Percentiles rank a stretch among this genome's conserved stretches.
Evolutionary conservation across 2,797 vertebrate species (phyloP).

Genomic region (Galago senegalensis): DNA sequence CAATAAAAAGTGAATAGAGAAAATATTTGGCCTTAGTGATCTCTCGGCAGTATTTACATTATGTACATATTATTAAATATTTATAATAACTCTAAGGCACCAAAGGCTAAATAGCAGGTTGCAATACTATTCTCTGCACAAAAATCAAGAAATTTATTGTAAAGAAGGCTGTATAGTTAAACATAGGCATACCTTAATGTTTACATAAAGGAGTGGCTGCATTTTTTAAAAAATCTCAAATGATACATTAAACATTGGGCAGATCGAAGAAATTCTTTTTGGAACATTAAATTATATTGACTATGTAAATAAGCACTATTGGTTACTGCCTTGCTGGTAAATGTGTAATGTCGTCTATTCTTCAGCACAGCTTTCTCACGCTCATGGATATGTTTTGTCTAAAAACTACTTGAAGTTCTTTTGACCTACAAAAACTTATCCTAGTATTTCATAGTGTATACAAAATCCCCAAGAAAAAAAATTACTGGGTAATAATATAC

Average conservation of each 20-base stretch:
- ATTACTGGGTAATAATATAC: conserved; percentile 84
- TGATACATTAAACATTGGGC: conserved; percentile 82
- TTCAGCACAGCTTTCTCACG: conserved; percentile 85
- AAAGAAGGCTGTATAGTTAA: conserved; percentile 84
- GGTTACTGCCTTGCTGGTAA: conserved; percentile 86
- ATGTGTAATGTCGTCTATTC: conserved; percentile 84
- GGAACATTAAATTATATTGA: conserved; percentile 86
- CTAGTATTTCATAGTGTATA: conserved; percentile 83
- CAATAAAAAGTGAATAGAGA: conserved; percentile 94
- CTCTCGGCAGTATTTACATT: conserved; percentile 94
- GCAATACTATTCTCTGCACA: conserved; percentile 90
- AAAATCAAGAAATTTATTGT: conserved; percentile 86
- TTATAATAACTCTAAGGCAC: conserved; percentile 94
- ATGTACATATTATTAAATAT: conserved; percentile 92
- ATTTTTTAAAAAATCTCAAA: conserved; percentile 82
- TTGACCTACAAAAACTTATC: conserved; percentile 85
- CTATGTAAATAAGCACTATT: conserved; percentile 82
- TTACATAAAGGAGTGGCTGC: conserved; percentile 86
- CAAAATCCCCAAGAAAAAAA: conserved; percentile 86
- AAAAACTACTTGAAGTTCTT: conserved; percentile 86
- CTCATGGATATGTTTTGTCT: conserved; percentile 83
- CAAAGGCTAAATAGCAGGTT: conserved; percentile 93
- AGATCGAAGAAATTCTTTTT: conserved; percentile 83
- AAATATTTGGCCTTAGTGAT: conserved; percentile 95
- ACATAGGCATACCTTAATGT: conserved; percentile 85